phyloP scores from a whole-genome alignment of 2,888 invertebrate species.

The Pasiphila rectangulata region DNA sequence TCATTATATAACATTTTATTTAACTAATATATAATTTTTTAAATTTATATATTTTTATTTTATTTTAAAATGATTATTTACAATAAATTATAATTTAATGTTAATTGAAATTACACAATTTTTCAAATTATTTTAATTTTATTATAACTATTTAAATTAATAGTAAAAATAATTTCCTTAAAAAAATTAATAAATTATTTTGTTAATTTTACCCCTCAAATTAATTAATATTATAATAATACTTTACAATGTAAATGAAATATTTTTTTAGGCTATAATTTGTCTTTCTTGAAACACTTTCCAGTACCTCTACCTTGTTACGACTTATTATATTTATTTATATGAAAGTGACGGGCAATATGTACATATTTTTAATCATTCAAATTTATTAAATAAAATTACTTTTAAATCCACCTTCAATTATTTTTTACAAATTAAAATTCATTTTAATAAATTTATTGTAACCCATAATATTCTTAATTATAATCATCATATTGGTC shows the following conservation, averaged over 20 bases:
- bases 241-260: constrained; percentile 85
- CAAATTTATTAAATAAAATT: constrained; percentile 78
- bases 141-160: too few species aligned
- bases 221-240: constrained; percentile 67
- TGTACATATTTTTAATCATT: constrained; percentile 86
- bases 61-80: too few species aligned
- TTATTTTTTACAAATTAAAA: constrained; percentile 58
- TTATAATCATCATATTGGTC: constrained; percentile 86
- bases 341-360: constrained; percentile 89
- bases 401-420: constrained; percentile 85
- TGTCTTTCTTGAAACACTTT: constrained; percentile 86
- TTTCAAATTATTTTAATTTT: too few species aligned
- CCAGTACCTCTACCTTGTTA: constrained; percentile 90
- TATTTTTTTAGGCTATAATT: constrained; percentile 83
- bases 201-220: constrained; percentile 60
- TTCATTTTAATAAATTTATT: constrained; percentile 80
- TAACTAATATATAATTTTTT: too few species aligned
- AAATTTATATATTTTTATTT: too few species aligned
- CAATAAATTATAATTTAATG: too few species aligned
- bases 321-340: constrained; percentile 87
- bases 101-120: too few species aligned
- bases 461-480: constrained; percentile 85
- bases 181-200: too few species aligned
- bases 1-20: too few species aligned
- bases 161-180: too few species aligned